Base-by-base conservation (phyloP, 2,888 invertebrate genomes). In the Polydrusus tereticollis region DNA sequence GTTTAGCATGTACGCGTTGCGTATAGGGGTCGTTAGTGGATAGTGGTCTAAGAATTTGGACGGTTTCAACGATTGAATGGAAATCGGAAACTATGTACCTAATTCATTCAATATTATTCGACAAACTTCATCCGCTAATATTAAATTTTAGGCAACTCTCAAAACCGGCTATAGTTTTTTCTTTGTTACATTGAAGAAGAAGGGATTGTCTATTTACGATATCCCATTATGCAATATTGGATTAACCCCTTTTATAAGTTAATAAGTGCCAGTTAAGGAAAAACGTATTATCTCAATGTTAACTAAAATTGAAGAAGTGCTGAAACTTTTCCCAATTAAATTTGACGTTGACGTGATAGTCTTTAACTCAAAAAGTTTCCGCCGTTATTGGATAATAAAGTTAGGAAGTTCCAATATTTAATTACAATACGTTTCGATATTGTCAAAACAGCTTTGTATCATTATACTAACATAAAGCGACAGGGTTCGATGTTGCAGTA, bases 1-100 rank as follows among this genome's bases (percentile, higher is more conserved):
- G 43, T 43, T 38, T 60, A 43, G 23, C 60, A 60, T 43, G 43
- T 60, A 60, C 60, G 60, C 60, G 43, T 16, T 60, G 60, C 60
- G 43, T 60, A 60, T 43, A 23, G 43, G 26, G 23, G 23, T 43
- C 60, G 26, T 60, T 60, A 60, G 41, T 43, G 43, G 29, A 60
- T 60, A 43, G n/a, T n/a, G n/a, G n/a, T n/a, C 36, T 57, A 36
- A 16, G 41, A 36, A 36, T 12, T 36, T 10, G 33, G 12, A n/a
- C 4, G n/a, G 1, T 5, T 10, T 33, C 8, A 1, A 2, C 36
- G 8, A 36, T 36, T n/a, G n/a, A n/a, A n/a, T n/a, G n/a, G n/a
- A n/a, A n/a, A n/a, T n/a, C n/a, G n/a, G n/a, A n/a, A n/a, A n/a
- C n/a, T n/a, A n/a, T n/a, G n/a, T n/a, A n/a, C n/a, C n/a, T n/a